A percentile compares a stretch with the other conserved stretches of the same genome.
These are phyloP conservation scores for Pterophyllum scalare DNA, from an alignment of 2,113 vertebrate species.

Conservation along the genomic window DNA sequence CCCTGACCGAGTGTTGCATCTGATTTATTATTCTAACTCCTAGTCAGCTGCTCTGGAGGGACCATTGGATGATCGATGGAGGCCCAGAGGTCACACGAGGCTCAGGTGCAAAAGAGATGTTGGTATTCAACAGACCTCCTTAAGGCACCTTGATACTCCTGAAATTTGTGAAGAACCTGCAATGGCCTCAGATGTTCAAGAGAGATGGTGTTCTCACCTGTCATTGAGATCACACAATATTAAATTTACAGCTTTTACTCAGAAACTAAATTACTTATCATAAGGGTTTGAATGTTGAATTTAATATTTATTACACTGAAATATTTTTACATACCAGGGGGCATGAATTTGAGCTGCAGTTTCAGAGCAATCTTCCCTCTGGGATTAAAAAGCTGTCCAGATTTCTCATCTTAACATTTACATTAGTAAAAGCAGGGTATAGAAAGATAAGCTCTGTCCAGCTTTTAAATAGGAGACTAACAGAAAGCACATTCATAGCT, in stretches of 20 bases:
- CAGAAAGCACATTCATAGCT: no score
- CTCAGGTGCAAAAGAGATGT: slow-evolving; percentile 30
- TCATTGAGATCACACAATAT: not conserved
- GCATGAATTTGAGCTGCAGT: no score
- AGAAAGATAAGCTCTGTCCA: no score
- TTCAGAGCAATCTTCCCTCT: no score
- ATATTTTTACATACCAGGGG: no score
- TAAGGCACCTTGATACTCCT: slow-evolving; percentile 14
- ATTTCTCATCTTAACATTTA: no score
- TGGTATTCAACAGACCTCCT: slow-evolving; percentile 48
- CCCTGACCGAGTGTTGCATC: not conserved
- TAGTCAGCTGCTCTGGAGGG: slow-evolving; percentile 34
- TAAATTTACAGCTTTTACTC: not conserved
- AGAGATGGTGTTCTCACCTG: not conserved
- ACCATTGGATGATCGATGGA: slow-evolving; percentile 53
- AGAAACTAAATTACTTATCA: not conserved
- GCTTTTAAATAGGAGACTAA: no score
- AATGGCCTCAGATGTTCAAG: not conserved
- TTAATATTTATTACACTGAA: not conserved
- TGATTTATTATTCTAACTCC: slow-evolving; percentile 49
- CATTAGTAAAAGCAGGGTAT: no score
- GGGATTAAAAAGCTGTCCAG: no score
- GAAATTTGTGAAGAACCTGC: not conserved
- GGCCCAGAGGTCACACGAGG: slow-evolving; percentile 43
- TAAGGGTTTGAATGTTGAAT: not conserved